Evolutionary conservation across 2,113 vertebrate genomes (phyloP), one percentile per base, ranked within the genome.

Genomic region (Penelope pileata): DNA sequence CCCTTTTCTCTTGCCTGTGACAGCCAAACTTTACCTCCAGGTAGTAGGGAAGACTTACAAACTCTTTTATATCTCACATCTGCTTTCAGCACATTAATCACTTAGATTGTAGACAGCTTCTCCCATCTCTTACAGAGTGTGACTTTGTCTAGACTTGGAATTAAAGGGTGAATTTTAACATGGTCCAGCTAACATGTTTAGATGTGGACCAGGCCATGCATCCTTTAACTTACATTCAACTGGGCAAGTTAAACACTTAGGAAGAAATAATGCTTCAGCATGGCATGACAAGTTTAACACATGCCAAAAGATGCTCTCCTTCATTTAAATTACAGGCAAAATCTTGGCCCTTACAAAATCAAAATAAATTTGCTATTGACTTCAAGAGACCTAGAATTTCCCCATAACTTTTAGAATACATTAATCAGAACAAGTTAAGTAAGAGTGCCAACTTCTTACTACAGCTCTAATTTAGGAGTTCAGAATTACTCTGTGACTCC

Each of bases 61-160:
- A 91, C 67, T 83, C 91, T 94, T 94, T 96, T 73, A 94, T 91
- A 95, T 93, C 74, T 90, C 95, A 93, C 87, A 97, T 94, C 94
- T 95, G 87, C 93, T 90, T 95, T 95, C 96, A 95, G 63, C 38
- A 87, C 84, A 94, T 96, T 95, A 95, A 94, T 97, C 89, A 96
- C 75, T 5, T 23, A 74, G 58, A 85, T 0, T 74, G 42, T 82
- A 93, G 84, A 83, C 89, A 94, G 84, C 51, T 94, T 94, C 87
- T 91, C 76, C 58, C 54, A 74, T 83, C 64, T 84, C 70, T 85
- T 77, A 63, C 5, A 76, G 19, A 69, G 59, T 80, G 63, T 70
- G 75, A 84, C 54, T 95, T 94, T 91, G 94, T 96, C 95, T 96
- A 96, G 91, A 97, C 87, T 91, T 85, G 90, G 93, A 95, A 94